Base-by-base conservation (phyloP, 2,797 vertebrate species). In the Galagoides demidoff region DNA sequence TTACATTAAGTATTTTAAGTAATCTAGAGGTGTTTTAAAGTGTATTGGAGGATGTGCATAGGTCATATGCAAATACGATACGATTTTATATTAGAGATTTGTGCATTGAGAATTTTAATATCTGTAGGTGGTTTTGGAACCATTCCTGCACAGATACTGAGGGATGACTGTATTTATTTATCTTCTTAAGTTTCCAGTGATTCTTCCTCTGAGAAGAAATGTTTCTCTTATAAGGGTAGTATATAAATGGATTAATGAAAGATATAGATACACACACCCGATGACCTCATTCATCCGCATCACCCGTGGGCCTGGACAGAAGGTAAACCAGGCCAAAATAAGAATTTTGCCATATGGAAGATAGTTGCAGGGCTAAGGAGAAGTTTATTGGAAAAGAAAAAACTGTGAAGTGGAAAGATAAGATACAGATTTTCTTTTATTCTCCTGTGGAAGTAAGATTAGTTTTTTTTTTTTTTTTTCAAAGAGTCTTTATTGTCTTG, bases 141-240 rank as follows among this genome's bases (percentile, higher is more conserved):
- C 49, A 55, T 0, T 55, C 49, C 6, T n/a, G 31, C 31, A 34
- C 31, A 55, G 76, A 78, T 78, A 22, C 20, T 77, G 31, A 55
- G 31, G 4, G n/a, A 55, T n/a, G 45, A 52, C 45, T 52, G 10
- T 59, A 10, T 59, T 88, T 85, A 68, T 61, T 93, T 85, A 68
- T 61, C 90, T 93, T 81, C 37, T 23, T 31, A 85, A 83, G 22
- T 61, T 91, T 85, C 39, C 49, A 31, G 0, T 92, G 49, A 9
- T 52, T 87, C n/a, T 93, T 95, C 59, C 79, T 90, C 89, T 78
- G 90, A 91, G 57, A 59, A 78, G 27, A 88, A 90, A 74, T 87
- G 45, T 81, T 86, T 86, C 76, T 89, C 19, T 81, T 86, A 29
- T 57, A 45, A 88, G 81, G 16, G n/a, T 82, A 49, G 17, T 84